These are phyloP conservation scores for Porites cylindrica DNA, from an alignment of 92 coral and sea anemone species.

Conservation along the genomic window DNA sequence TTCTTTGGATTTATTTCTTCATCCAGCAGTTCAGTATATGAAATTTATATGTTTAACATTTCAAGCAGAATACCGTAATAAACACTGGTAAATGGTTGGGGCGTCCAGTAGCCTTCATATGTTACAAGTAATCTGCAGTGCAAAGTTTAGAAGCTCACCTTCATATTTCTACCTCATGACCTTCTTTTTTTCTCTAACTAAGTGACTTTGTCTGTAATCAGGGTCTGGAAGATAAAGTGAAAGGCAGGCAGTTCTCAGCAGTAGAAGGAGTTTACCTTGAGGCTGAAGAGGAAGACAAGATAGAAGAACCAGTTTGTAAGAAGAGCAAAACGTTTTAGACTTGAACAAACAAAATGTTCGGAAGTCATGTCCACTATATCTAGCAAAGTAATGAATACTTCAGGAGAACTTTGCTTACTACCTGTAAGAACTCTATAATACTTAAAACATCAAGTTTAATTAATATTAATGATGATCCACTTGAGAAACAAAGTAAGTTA, in stretches of 20 bases:
- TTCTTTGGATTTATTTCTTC: too few relatives aligned
- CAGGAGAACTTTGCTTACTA: too few relatives aligned
- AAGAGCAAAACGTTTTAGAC: constrained; percentile 47
- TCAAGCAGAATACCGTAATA: too few relatives aligned
- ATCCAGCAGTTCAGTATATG: too few relatives aligned
- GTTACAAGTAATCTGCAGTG: neutral
- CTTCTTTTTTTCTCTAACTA: neutral
- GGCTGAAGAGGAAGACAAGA: constrained; percentile 57
- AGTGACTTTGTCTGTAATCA: constrained; percentile 3
- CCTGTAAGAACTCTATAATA: too few relatives aligned
- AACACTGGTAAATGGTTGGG: too few relatives aligned
- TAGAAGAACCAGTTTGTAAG: constrained; percentile 67
- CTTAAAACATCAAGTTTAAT: too few relatives aligned
- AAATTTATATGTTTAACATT: too few relatives aligned
- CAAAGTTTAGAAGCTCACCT: neutral
- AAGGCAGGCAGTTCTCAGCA: constrained; percentile 66
- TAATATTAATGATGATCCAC: too few relatives aligned
- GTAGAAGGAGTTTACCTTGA: constrained; percentile 52
- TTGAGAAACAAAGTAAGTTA: too few relatives aligned
- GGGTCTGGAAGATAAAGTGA: constrained; percentile 72
- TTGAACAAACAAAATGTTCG: neutral
- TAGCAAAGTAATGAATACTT: neutral
- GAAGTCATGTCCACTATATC: neutral
- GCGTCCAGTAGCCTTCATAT: too few relatives aligned
- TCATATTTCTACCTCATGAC: neutral